A percentile compares a stretch with the other conserved stretches of the same genome.
Conservation (phyloP, 2,113 vertebrate species). For the Axis porcinus region DNA sequence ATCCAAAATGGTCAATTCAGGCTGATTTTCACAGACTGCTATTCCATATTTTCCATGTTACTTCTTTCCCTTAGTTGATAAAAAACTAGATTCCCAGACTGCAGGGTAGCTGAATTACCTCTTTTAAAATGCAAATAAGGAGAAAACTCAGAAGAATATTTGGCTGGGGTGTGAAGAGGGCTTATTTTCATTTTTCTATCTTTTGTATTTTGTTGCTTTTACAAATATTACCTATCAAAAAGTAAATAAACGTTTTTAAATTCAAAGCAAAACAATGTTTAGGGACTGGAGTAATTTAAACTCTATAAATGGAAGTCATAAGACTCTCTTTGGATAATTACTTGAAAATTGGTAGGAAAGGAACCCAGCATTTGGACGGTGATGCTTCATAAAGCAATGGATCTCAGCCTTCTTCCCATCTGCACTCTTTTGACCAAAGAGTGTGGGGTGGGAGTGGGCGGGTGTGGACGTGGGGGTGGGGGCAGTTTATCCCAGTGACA, state of each 20-base stretch:
- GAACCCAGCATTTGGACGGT: neutral
- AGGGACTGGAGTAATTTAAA: neutral
- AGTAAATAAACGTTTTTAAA: neutral
- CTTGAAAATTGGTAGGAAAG: neutral
- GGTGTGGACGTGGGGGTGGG: accelerated
- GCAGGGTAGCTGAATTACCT: neutral
- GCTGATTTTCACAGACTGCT: neutral
- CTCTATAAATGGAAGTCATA: neutral
- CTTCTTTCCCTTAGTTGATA: neutral
- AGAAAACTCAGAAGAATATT: neutral
- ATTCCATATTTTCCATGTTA: neutral
- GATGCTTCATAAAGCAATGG: neutral
- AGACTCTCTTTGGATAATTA: neutral
- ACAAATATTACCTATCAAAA: neutral
- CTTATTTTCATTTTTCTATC: neutral
- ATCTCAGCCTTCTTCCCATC: neutral
- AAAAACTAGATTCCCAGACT: neutral
- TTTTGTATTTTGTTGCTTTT: neutral
- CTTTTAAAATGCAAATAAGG: neutral
- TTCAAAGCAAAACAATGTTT: neutral
- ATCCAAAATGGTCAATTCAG: neutral
- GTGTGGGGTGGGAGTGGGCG: no score
- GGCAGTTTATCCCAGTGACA: neutral
- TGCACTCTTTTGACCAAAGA: no score
- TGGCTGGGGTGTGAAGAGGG: neutral